Conservation (phyloP, 2,113 vertebrate genomes). For the Oophaga pumilio region DNA sequence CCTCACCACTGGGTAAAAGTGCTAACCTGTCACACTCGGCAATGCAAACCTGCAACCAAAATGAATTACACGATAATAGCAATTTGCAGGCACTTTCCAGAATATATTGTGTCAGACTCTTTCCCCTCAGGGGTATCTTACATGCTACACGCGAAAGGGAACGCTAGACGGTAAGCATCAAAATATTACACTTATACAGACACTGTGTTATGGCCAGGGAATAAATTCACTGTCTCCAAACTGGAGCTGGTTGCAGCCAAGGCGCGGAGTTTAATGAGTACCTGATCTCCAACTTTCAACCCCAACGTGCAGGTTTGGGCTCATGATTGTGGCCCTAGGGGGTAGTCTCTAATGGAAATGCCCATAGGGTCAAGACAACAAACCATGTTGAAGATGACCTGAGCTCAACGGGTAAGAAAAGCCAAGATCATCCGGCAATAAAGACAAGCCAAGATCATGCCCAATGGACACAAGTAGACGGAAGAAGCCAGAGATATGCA, state of each 20-base stretch:
- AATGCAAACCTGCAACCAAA: neutral
- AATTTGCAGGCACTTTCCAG: neutral
- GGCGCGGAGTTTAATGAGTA: neutral
- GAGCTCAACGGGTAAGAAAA: too few relatives aligned
- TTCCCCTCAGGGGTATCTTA: neutral
- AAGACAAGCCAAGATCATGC: too few relatives aligned
- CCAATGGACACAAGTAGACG: neutral
- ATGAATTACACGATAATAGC: conserved; percentile 2
- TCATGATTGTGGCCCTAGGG: neutral
- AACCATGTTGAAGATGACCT: too few relatives aligned
- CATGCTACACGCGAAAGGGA: neutral
- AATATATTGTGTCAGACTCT: neutral
- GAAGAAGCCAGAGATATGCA: neutral
- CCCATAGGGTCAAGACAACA: too few relatives aligned
- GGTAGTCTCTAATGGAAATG: too few relatives aligned
- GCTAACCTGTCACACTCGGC: conserved; percentile 21
- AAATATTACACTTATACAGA: neutral
- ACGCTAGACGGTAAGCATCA: neutral
- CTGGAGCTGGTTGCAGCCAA: neutral
- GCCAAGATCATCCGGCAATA: too few relatives aligned
- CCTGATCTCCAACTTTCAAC: neutral
- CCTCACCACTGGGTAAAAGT: conserved; percentile 21
- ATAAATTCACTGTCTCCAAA: neutral
- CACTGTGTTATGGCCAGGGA: neutral
- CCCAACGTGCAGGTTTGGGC: neutral